A percentile compares a stretch with the other conserved stretches of the same genome.
Evolutionary conservation across 1,140 invertebrate genomes (phyloP).

Genomic region (Ips typographus): DNA sequence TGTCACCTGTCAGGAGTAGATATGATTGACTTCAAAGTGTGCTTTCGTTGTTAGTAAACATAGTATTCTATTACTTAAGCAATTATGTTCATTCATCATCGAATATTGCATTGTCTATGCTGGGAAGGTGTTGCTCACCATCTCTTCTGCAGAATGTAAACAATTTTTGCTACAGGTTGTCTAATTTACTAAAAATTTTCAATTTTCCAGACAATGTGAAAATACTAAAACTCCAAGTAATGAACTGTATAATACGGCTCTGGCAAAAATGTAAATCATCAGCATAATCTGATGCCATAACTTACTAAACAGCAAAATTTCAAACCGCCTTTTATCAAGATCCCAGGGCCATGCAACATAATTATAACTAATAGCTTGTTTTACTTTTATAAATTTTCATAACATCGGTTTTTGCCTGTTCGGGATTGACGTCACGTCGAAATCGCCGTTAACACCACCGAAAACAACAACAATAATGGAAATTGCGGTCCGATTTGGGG

Average conservation of each 20-base stretch:
- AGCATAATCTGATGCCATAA: conserved; percentile 50
- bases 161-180: too few species aligned
- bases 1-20: too few species aligned
- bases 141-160: too few species aligned
- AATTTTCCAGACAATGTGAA: neutral
- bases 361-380: conserved; percentile 53
- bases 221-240: neutral
- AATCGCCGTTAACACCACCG: neutral
- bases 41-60: too few species aligned
- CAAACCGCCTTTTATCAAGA: conserved; percentile 46
- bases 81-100: too few species aligned
- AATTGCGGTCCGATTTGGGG: neutral
- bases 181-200: too few species aligned
- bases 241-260: neutral
- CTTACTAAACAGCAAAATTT: conserved; percentile 50
- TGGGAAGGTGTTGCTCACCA: too few species aligned
- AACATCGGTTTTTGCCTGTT: conserved; percentile 37
- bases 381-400: conserved; percentile 48
- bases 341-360: conserved; percentile 49
- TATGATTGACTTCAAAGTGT: too few species aligned
- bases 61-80: too few species aligned
- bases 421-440: neutral
- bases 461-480: neutral
- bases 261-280: conserved; percentile 47
- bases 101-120: too few species aligned